Conservation (phyloP, 1,140 invertebrate genomes). For the Cyclina sinensis region DNA sequence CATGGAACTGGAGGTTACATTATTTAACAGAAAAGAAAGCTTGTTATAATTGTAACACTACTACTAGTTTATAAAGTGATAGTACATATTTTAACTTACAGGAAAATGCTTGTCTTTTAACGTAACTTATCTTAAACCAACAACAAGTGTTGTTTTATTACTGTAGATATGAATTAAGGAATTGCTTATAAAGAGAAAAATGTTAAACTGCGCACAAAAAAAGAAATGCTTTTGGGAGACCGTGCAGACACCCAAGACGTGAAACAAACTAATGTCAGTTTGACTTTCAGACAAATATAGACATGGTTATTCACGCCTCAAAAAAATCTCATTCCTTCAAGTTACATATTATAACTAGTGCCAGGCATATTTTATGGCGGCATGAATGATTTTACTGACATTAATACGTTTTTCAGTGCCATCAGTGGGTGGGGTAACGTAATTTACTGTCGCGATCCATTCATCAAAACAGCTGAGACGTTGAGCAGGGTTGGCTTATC, state of each 20-base stretch:
- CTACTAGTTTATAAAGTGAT: too few species aligned
- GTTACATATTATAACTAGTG: not conserved
- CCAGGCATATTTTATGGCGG: not conserved
- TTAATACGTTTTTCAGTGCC: constrained; percentile 32
- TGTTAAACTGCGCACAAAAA: too few species aligned
- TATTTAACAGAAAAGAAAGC: too few species aligned
- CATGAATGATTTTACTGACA: not conserved
- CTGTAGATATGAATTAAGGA: too few species aligned
- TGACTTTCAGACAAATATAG: not conserved
- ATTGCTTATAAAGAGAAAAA: too few species aligned
- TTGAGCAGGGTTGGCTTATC: constrained; percentile 22
- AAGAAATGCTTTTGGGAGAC: too few species aligned
- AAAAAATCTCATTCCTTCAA: not conserved
- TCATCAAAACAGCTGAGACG: not conserved
- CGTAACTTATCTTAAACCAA: too few species aligned
- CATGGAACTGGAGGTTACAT: too few species aligned
- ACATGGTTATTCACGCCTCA: not conserved
- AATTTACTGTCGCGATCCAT: constrained; percentile 7
- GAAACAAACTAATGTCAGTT: not conserved
- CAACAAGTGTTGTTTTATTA: too few species aligned
- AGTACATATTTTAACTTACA: too few species aligned
- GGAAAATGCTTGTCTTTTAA: too few species aligned
- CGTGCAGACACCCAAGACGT: not conserved
- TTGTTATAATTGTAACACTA: too few species aligned
- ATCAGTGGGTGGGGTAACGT: constrained; percentile 15